Evolutionary conservation across 2,888 invertebrate species (phyloP).

Genomic region (Tetranychus truncatus): DNA sequence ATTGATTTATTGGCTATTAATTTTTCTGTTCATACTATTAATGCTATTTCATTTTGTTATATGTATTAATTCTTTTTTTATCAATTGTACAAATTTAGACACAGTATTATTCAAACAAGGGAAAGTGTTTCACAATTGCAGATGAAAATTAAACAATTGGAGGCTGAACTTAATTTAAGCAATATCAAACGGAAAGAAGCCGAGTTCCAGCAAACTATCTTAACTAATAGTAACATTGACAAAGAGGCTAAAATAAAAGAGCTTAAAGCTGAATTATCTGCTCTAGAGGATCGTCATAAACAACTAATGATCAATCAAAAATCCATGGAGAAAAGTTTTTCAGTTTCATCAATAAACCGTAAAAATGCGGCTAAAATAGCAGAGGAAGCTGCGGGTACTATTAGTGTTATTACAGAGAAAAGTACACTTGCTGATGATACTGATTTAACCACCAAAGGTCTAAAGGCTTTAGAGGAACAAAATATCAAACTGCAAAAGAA

Average conservation of each 20-base stretch:
- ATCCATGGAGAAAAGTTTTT: neutral
- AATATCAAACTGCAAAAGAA: slow-evolving; percentile 17
- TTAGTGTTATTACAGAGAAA: neutral
- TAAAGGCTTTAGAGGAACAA: slow-evolving; percentile 17
- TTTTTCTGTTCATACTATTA: neutral
- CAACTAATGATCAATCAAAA: neutral
- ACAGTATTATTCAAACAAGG: slow-evolving; percentile 17
- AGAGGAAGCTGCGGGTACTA: slow-evolving; percentile 6
- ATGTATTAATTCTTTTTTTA: neutral
- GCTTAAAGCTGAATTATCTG: slow-evolving; percentile 1
- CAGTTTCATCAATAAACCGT: slow-evolving; percentile 5
- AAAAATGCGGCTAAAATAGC: neutral
- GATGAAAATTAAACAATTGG: slow-evolving; percentile 14
- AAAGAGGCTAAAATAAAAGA: slow-evolving; percentile 14
- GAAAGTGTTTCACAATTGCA: slow-evolving; percentile 6
- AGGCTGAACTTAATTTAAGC: slow-evolving; percentile 15
- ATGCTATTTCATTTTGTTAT: neutral
- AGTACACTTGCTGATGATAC: slow-evolving; percentile 18
- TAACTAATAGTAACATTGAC: slow-evolving; percentile 8
- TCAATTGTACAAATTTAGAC: slow-evolving; percentile 10
- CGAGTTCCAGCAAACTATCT: slow-evolving; percentile 10
- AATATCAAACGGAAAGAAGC: slow-evolving; percentile 13
- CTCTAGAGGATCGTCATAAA: slow-evolving; percentile 4
- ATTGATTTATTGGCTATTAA: neutral
- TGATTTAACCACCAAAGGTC: slow-evolving; percentile 14